Evolutionary conservation across 2,113 vertebrate genomes (phyloP).

Genomic region (Misgurnus anguillicaudatus): DNA sequence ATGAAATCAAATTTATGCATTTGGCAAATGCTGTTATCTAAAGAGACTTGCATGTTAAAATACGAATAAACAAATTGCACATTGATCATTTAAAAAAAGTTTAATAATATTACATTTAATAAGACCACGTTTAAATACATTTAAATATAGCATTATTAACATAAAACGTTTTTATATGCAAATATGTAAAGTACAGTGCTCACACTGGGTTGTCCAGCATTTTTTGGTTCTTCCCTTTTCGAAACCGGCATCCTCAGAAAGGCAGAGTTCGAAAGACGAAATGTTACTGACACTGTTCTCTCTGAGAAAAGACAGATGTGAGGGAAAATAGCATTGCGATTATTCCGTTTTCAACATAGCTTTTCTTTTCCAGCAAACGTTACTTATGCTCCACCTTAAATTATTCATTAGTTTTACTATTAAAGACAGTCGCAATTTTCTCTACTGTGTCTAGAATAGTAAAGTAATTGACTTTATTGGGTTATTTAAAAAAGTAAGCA

Average conservation of each 20-base stretch:
- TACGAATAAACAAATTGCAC: too few relatives aligned
- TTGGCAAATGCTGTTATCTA: too few relatives aligned
- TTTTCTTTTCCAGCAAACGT: too few relatives aligned
- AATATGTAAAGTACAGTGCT: conserved; percentile 50
- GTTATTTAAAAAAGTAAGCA: too few relatives aligned
- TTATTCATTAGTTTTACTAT: not conserved
- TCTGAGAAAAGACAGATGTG: conserved; percentile 43
- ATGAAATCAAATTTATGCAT: too few relatives aligned
- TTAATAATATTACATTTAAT: too few relatives aligned
- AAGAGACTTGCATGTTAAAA: too few relatives aligned
- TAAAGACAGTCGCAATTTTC: too few relatives aligned
- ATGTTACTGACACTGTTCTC: conserved; percentile 20
- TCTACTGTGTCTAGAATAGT: too few relatives aligned
- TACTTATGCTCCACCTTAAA: too few relatives aligned
- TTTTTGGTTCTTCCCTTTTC: conserved; percentile 63
- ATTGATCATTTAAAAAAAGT: too few relatives aligned
- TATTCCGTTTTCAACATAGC: not conserved
- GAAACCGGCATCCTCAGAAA: conserved; percentile 70
- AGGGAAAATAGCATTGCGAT: not conserved
- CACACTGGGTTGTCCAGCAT: conserved; percentile 63
- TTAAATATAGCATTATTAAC: not conserved
- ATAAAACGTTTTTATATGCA: not conserved
- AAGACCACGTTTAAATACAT: not conserved
- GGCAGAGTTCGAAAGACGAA: conserved; percentile 29
- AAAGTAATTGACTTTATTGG: too few relatives aligned